A percentile compares a stretch with the other conserved stretches of the same genome.
These are phyloP conservation scores for Cardiocondyla obscurior DNA, from an alignment of 1,140 invertebrate species.

Conservation along the genomic window DNA sequence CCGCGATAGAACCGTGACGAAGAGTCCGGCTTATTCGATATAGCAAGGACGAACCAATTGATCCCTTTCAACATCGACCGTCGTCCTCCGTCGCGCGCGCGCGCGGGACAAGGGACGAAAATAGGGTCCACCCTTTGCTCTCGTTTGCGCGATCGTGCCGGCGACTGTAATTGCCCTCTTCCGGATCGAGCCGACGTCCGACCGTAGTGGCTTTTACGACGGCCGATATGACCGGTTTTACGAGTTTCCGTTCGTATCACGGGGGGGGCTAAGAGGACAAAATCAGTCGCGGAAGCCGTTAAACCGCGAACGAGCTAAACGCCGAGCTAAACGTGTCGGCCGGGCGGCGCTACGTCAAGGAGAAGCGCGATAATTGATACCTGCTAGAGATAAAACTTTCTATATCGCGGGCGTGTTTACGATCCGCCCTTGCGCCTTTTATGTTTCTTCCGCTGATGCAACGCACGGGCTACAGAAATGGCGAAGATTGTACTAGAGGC, in stretches of 20 bases:
- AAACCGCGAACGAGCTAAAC: slow-evolving; percentile 59
- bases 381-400: slow-evolving; percentile 47
- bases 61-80: not conserved
- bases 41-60: slow-evolving; percentile 26
- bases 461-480: not conserved
- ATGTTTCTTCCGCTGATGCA: not conserved
- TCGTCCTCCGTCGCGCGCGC: not conserved
- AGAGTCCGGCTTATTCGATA: slow-evolving; percentile 48
- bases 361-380: slow-evolving; percentile 66
- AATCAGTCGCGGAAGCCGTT: slow-evolving; percentile 63
- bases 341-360: slow-evolving; percentile 19
- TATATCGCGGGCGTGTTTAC: slow-evolving; percentile 10
- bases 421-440: not conserved
- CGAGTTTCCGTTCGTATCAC: slow-evolving; percentile 52
- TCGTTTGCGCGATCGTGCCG: slow-evolving; percentile 54
- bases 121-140: slow-evolving; percentile 26
- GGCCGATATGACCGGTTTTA: slow-evolving; percentile 69
- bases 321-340: slow-evolving; percentile 17
- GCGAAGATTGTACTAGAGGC: not conserved
- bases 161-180: slow-evolving; percentile 62
- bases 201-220: slow-evolving; percentile 64
- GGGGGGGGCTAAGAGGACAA: not conserved
- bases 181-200: slow-evolving; percentile 39
- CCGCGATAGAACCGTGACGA: not conserved
- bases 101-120: not conserved